phyloP scores from a whole-genome alignment of 2,113 vertebrate species.

The Anolis carolinensis region DNA sequence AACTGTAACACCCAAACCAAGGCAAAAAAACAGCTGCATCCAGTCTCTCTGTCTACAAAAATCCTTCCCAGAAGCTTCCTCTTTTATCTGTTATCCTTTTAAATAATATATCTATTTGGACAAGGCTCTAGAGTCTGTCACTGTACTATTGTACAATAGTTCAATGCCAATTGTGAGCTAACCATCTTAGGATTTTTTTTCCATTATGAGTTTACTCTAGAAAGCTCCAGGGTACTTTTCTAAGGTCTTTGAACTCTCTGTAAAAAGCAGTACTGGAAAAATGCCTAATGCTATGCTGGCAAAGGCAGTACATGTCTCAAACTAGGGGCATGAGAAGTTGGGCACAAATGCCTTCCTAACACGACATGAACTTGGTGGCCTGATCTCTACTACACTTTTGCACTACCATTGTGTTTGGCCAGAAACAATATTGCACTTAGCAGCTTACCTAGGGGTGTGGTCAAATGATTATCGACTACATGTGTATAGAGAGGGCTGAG shows the following conservation, averaged over 20 bases:
- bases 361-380: background rate
- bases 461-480: too few relatives aligned
- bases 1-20: constrained; percentile 19
- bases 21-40: background rate
- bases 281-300: too few relatives aligned
- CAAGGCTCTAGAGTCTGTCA: background rate
- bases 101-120: background rate
- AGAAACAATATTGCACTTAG: background rate
- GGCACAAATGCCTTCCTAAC: background rate
- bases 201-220: background rate
- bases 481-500: too few relatives aligned
- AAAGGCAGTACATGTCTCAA: background rate
- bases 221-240: background rate
- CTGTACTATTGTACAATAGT: background rate
- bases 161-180: background rate
- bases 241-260: too few relatives aligned
- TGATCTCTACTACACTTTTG: background rate
- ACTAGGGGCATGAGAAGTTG: background rate
- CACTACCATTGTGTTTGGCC: background rate
- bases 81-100: background rate
- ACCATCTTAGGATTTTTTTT: background rate
- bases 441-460: background rate
- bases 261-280: too few relatives aligned
- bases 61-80: background rate
- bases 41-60: constrained; percentile 11